Base-by-base conservation (phyloP, 2,888 invertebrate genomes). In the Andrena praecox region DNA sequence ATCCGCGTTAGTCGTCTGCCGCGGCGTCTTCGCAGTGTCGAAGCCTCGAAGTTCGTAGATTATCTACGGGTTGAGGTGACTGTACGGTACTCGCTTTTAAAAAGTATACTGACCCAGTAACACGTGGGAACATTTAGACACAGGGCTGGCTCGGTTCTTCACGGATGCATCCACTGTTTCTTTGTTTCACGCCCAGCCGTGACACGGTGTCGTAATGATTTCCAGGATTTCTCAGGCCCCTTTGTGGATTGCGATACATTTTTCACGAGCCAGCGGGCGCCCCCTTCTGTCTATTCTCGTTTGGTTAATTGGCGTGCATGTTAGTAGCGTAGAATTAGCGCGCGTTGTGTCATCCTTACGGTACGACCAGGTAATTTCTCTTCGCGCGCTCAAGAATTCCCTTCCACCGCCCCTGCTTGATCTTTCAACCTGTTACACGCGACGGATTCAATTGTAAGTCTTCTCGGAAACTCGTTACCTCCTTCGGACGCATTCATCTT, bases 21-120 rank as follows among this genome's bases (percentile, higher is more conserved):
- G 71, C 60, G 59, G 71, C 60, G 64, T 74, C 67, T 54, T 77
- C 67, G 69, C 67, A 69, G 67, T 35, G 68, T 67, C 35, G 74
- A 72, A 67, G 79, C 67, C 66, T 54, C 52, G 78, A 85, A 85
- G 72, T 84, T 76, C 29, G 56, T 72, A 82, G 87, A 87, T 89
- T 81, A 89, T 80, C 67, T 52, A 64, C 77, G 67, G 86, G 86
- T 82, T 84, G 83, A 87, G 89, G 89, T 86, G 89, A 87, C 82
- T 80, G 86, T 89, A 89, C 89, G 89, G 89, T 89, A 89, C 86
- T 35, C 79, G 83, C 74, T 77, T 87, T 87, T 86, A 89, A 89
- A 87, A 89, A 89, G 87, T 89, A 89, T 89, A 89, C 82, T 89
- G 89, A 89, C 89, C 89, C 86, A 89, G 89, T 89, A 89, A 89